Evolutionary conservation across 2,888 invertebrate species (phyloP).

Genomic region (Temnothorax ravouxi): DNA sequence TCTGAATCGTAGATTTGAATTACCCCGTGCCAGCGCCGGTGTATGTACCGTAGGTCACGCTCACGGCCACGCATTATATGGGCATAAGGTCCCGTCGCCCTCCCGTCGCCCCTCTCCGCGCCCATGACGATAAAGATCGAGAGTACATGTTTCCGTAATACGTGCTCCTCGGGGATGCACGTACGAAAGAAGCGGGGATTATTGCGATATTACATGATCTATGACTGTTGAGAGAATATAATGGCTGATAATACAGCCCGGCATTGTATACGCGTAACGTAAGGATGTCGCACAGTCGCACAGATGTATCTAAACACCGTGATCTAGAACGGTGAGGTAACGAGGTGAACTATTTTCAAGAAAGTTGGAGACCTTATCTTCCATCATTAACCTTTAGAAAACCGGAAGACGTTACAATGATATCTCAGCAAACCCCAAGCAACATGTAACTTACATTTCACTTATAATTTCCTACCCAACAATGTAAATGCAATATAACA

Average conservation of each 20-base stretch:
- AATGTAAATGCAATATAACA: too few species aligned
- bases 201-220: constrained; percentile 35
- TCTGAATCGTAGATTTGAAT: constrained; percentile 48
- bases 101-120: neutral
- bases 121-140: constrained; percentile 39
- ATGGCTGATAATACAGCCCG: constrained; percentile 14
- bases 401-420: constrained; percentile 24
- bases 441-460: too few species aligned
- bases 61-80: constrained; percentile 40
- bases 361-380: constrained; percentile 8
- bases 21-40: neutral
- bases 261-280: too few species aligned
- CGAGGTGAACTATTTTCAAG: neutral
- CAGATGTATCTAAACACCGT: neutral
- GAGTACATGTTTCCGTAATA: constrained; percentile 46
- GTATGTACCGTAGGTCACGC: constrained; percentile 45
- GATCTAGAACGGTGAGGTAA: constrained; percentile 27
- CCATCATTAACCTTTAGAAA: constrained; percentile 15
- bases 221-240: constrained; percentile 28
- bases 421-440: neutral
- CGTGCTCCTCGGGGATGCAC: constrained; percentile 3
- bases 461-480: too few species aligned
- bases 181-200: constrained; percentile 5
- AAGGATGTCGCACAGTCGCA: constrained; percentile 7
- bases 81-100: constrained; percentile 24